Percentiles rank a stretch among this genome's conserved stretches.
These are phyloP conservation scores for Oryzias melastigma DNA, from an alignment of 2,113 vertebrate species.

Conservation along the genomic window DNA sequence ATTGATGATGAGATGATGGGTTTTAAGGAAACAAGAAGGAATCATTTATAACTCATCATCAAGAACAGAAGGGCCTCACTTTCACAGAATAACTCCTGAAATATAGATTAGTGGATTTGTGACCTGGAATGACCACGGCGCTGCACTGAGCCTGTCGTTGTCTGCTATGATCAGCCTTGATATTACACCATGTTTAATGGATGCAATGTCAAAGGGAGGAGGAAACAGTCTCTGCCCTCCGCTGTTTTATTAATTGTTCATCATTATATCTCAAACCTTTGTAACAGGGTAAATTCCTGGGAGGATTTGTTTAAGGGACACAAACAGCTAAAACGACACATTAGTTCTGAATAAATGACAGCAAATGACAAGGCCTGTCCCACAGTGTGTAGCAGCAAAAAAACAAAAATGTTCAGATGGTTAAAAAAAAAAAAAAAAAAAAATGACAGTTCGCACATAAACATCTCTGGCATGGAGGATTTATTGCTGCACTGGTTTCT, in stretches of 20 bases:
- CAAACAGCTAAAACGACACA: slow-evolving; percentile 1
- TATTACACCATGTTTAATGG: slow-evolving; percentile 87
- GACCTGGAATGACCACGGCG: slow-evolving; percentile 71
- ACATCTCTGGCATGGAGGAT: slow-evolving; percentile 68
- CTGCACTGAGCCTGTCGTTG: slow-evolving; percentile 26
- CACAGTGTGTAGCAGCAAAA: slow-evolving; percentile 56
- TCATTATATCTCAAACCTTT: slow-evolving; percentile 50
- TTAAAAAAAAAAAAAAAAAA: slow-evolving; percentile 60
- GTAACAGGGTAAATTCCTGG: slow-evolving; percentile 39
- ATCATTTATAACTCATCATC: slow-evolving; percentile 65
- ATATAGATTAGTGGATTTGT: slow-evolving; percentile 79
- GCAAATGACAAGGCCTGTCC: slow-evolving; percentile 28
- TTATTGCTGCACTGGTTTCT: slow-evolving; percentile 80
- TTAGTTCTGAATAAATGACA: slow-evolving; percentile 35
- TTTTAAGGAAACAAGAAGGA: slow-evolving; percentile 72
- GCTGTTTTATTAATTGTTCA: slow-evolving; percentile 68
- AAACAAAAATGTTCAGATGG: slow-evolving; percentile 73
- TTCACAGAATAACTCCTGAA: slow-evolving; percentile 74
- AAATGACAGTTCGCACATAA: slow-evolving; percentile 76
- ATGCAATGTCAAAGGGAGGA: slow-evolving; percentile 67
- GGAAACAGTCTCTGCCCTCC: slow-evolving; percentile 30
- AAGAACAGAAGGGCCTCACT: slow-evolving; percentile 46
- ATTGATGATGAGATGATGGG: slow-evolving; percentile 70
- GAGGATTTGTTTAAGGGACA: not conserved
- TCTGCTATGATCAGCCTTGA: slow-evolving; percentile 75